Percentiles rank a stretch among this genome's conserved stretches.
phyloP scores from a whole-genome alignment of 2,113 vertebrate species.

The Verasper variegatus region DNA sequence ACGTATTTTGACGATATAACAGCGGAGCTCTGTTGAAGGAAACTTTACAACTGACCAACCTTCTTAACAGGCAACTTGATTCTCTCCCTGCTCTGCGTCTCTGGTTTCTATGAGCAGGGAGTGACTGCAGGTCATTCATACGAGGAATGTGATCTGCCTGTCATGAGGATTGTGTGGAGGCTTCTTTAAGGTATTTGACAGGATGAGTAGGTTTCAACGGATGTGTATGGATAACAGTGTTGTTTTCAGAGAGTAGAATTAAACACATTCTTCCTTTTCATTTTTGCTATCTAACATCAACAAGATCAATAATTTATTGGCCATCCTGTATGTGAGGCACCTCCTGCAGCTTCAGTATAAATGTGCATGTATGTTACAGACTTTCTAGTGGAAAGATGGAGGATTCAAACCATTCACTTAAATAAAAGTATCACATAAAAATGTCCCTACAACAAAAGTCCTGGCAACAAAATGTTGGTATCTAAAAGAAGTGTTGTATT shows the following conservation, averaged over 20 bases:
- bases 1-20: slow-evolving; percentile 14
- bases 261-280: slow-evolving; percentile 30
- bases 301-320: slow-evolving; percentile 56
- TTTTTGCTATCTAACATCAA: slow-evolving; percentile 20
- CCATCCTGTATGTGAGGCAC: not conserved
- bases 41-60: not conserved
- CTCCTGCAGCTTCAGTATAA: no score
- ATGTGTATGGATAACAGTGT: not conserved
- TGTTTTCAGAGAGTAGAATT: slow-evolving; percentile 9
- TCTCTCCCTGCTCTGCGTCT: slow-evolving; percentile 15
- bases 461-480: not conserved
- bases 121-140: slow-evolving; percentile 57
- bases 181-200: slow-evolving; percentile 17
- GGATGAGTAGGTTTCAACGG: slow-evolving; percentile 7
- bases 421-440: not conserved
- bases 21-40: slow-evolving; percentile 9
- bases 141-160: slow-evolving; percentile 53
- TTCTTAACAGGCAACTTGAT: slow-evolving; percentile 21
- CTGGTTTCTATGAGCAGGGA: slow-evolving; percentile 66
- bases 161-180: slow-evolving; percentile 1
- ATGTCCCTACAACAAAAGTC: not conserved
- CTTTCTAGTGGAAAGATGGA: no score
- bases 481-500: no score
- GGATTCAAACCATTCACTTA: not conserved
- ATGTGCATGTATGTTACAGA: no score